Conservation (phyloP, 2,888 invertebrate genomes). For the Trichacis sp. region DNA sequence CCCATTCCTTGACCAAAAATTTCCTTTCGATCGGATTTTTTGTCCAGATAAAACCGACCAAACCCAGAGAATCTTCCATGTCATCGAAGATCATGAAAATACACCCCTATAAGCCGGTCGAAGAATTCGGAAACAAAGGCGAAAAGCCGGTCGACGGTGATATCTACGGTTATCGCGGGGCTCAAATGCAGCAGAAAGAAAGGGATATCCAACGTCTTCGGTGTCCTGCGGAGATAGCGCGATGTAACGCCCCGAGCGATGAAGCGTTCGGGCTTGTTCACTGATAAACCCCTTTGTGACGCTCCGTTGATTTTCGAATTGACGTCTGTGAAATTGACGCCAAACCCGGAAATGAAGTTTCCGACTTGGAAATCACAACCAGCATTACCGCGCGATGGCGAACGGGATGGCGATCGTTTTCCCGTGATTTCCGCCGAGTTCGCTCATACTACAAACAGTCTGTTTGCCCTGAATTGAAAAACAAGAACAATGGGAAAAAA, state of each 20-base stretch:
- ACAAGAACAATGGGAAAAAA: conserved; percentile 27
- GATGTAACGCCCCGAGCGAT: conserved; percentile 60
- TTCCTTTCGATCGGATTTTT: no score
- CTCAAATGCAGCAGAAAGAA: conserved; percentile 31
- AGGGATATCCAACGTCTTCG: conserved; percentile 43
- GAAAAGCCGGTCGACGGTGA: no score
- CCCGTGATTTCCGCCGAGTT: conserved; percentile 48
- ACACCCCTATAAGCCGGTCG: no score
- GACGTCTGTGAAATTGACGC: conserved; percentile 54
- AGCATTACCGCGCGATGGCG: conserved; percentile 31
- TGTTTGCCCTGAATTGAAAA: conserved; percentile 33
- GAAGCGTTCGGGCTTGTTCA: conserved; percentile 49
- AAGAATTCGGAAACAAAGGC: no score
- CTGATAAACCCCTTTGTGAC: conserved; percentile 63
- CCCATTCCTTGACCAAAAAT: no score
- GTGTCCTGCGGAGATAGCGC: conserved; percentile 57
- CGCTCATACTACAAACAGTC: conserved; percentile 43
- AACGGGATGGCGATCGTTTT: conserved; percentile 44
- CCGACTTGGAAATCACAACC: conserved; percentile 51
- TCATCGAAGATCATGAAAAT: no score
- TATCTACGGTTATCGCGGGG: conserved; percentile 23
- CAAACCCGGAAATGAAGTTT: conserved; percentile 62
- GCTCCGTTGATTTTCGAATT: conserved; percentile 62
- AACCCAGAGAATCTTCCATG: no score
- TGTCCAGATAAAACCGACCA: no score